A percentile compares a stretch with the other conserved stretches of the same genome.
These are phyloP conservation scores for Hypomecis punctinalis DNA, from an alignment of 2,888 invertebrate genomes.

Conservation along the genomic window DNA sequence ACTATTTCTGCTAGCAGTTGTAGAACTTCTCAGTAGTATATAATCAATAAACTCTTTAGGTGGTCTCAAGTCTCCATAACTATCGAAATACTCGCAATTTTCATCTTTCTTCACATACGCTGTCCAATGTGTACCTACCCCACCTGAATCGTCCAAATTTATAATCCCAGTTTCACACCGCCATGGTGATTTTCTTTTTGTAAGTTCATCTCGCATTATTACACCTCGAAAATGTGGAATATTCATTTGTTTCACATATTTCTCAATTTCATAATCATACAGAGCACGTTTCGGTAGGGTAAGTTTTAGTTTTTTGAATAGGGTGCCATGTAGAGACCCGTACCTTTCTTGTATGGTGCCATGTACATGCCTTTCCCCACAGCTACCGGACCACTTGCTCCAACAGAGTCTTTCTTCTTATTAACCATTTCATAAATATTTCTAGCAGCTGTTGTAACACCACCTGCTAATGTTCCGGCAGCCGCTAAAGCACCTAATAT, in stretches of 20 bases:
- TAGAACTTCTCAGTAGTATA: too few relatives aligned
- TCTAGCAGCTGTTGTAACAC: too few relatives aligned
- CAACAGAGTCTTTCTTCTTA: constrained; percentile 5
- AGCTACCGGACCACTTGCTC: background rate
- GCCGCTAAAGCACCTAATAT: too few relatives aligned
- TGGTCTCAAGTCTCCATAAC: constrained; percentile 23
- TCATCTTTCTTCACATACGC: constrained; percentile 15
- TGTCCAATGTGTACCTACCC: constrained; percentile 24
- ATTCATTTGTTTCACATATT: too few relatives aligned
- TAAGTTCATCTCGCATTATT: constrained; percentile 6
- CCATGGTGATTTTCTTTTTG: background rate
- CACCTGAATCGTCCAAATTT: constrained; percentile 10
- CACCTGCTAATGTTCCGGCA: too few relatives aligned
- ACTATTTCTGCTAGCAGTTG: too few relatives aligned
- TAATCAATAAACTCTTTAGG: constrained; percentile 10
- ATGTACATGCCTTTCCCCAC: constrained; percentile 23
- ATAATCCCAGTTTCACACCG: constrained; percentile 8
- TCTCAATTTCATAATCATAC: constrained; percentile 6
- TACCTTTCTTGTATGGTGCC: constrained; percentile 17
- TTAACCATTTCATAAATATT: too few relatives aligned
- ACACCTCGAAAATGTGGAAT: constrained; percentile 27
- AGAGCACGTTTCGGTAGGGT: too few relatives aligned
- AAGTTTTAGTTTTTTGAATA: constrained; percentile 22
- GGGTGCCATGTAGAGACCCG: constrained; percentile 1
- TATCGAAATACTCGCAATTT: constrained; percentile 26